Base-by-base conservation (phyloP, 53 echinoderm and acorn worm genomes). In the Patiria pectinifera region DNA sequence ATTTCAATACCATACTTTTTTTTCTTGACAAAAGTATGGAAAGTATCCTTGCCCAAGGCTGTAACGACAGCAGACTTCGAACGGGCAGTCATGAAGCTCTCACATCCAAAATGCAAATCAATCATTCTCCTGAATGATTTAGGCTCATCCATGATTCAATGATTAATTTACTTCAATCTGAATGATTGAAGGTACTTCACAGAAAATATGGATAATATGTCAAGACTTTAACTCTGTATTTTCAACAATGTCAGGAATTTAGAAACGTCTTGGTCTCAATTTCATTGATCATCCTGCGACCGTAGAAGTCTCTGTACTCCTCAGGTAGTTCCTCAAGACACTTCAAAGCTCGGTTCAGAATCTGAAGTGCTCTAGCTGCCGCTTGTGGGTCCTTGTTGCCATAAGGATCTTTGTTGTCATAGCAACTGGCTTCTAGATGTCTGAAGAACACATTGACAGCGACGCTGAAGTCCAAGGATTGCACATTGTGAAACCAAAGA, bases 401-500 rank as follows among this genome's bases (percentile, higher is more conserved):
- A 21, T 99, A 99, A 3, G 95, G 95, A 84, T 99, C 99, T 85
- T 95, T 99, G 58, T 94, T 89, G 92, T 99, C 99, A 93, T 99
- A 99, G 71, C 91, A 94, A 76, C 90, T 62, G 3, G 92, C 82
- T 69, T 94, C 95, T 1, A 99, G 94, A 82, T 99, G 97, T 53
- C 91, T 91, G 96, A 97, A 99, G 93, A 99, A 99, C 45, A 97
- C 95, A 62, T 99, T 99, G 53, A 99, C 99, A n/a, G 97, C 97
- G 16, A 99, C 91, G 48, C 99, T 97, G 94, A 99, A 99, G 82
- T 99, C 95, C 35, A 95, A 71, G 26, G 92, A 89, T 24, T 87
- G 86, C n/a, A 99, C 99, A 87, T 99, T 99, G 87, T 99, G 99
- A 83, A 99, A 99, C 99, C 99, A 99, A 62, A 99, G 83, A 45